phyloP scores from a whole-genome alignment of 2,888 invertebrate species.

The Conomelus anceps region DNA sequence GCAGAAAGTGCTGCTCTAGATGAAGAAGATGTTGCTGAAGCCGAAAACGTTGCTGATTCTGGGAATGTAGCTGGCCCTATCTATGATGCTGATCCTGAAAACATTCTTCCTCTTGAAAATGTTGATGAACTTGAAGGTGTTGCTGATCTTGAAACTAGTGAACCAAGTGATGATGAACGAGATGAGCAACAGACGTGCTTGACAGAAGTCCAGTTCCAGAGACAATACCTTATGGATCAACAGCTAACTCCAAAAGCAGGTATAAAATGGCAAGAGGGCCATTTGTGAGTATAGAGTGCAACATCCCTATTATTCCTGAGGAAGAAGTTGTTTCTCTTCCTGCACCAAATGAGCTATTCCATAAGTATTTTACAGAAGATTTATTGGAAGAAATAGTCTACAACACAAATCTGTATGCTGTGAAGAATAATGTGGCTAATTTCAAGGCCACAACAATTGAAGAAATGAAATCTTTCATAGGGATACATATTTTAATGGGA shows the following conservation, averaged over 20 bases:
- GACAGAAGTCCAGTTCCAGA: neutral
- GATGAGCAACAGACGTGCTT: neutral
- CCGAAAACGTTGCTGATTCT: too few relatives aligned
- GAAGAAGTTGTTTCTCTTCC: neutral
- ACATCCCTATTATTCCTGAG: neutral
- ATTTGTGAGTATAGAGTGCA: neutral
- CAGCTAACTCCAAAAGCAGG: neutral
- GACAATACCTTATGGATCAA: neutral
- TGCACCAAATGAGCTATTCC: neutral
- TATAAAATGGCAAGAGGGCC: constrained; percentile 3
- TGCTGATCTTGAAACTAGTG: neutral
- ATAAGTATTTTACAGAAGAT: constrained; percentile 3
- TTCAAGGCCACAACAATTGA: neutral
- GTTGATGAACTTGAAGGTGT: neutral
- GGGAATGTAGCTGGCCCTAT: too few relatives aligned
- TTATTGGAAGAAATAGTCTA: neutral
- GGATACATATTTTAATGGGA: constrained; percentile 33
- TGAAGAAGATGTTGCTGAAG: too few relatives aligned
- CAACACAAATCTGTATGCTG: constrained; percentile 5
- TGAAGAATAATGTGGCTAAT: constrained; percentile 1
- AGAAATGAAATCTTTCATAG: constrained; percentile 32
- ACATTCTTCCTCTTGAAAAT: neutral
- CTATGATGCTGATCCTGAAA: neutral
- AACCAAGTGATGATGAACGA: neutral
- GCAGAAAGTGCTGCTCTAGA: too few relatives aligned